Evolutionary conservation across 2,888 invertebrate species (phyloP), one percentile per base, ranked within the genome.

Genomic region (Limnephilus lunatus): DNA sequence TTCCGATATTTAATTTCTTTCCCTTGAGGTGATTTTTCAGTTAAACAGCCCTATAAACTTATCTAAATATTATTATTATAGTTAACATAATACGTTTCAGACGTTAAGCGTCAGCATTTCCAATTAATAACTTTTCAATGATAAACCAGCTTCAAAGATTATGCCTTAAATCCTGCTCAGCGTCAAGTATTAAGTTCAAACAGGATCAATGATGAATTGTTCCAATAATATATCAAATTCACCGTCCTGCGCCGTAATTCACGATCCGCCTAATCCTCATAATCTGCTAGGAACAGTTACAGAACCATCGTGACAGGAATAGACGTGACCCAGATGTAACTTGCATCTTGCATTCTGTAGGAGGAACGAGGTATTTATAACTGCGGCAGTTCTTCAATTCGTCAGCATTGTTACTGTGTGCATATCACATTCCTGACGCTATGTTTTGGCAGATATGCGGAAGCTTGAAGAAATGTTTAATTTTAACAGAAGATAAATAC

Each of bases 321-420:
- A 90, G 81, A 90, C 39, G 44, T 90, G 90, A 90, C 90, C 81
- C 81, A 90, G 53, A 90, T 90, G 31, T 44, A 2, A 31, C 44
- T 30, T 68, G 85, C 85, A 90, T 32, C 85, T 68, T 83, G 90
- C 68, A 83, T 44, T 44, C 44, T 12, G 53, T 82, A 35, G n/a
- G 39, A 44, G 53, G 44, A n/a, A 90, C 44, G n/a, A 83, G n/a
- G 83, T 82, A 68, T 68, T 68, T 25, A 68, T 68, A 68, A n/a
- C 9, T n/a, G n/a, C 11, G n/a, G 83, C 90, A 83, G 53, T 68
- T 53, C 31, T 53, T 83, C 90, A 90, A 31, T 90, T 48, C 83
- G 2, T 35, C 80, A 15, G 82, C 12, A 39, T 48, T 15, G 89
- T 90, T 48, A 9, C 82, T 19, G 48, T 32, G 30, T 32, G 83